phyloP scores from a whole-genome alignment of 2,797 vertebrate species.

The Eurystomus glaucurus region DNA sequence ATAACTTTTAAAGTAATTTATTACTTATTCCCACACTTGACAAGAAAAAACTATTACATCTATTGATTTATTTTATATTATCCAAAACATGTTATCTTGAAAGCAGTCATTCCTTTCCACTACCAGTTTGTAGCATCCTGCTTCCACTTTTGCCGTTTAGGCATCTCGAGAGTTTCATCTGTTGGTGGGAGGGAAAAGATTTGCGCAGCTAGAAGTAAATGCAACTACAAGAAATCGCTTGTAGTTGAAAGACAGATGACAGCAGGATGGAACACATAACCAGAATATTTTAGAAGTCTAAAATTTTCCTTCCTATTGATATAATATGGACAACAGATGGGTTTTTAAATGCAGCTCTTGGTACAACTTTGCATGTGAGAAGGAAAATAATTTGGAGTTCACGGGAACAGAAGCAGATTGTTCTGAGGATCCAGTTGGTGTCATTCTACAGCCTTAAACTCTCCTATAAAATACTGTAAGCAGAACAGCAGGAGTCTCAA shows the following conservation, averaged over 20 bases:
- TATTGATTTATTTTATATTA: neutral
- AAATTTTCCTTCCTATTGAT: conserved; percentile 65
- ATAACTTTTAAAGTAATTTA: neutral
- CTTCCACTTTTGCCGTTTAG: neutral
- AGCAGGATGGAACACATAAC: conserved; percentile 41
- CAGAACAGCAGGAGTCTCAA: conserved; percentile 59
- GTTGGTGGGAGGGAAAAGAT: neutral
- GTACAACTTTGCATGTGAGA: conserved; percentile 73
- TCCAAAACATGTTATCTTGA: neutral
- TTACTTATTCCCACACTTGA: neutral
- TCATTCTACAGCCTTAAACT: conserved; percentile 63
- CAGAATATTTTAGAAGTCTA: conserved; percentile 63
- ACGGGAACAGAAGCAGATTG: conserved; percentile 65
- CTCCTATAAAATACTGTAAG: conserved; percentile 55
- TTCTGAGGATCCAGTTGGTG: conserved; percentile 68
- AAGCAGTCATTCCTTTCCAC: neutral
- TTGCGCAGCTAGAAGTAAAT: neutral
- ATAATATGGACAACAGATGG: conserved; percentile 72
- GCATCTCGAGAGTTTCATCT: neutral
- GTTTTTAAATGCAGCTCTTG: conserved; percentile 73
- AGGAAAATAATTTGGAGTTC: conserved; percentile 73
- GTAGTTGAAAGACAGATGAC: conserved; percentile 70
- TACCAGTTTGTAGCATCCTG: neutral
- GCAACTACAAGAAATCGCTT: neutral
- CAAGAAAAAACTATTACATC: neutral